These are phyloP conservation scores for Chrysaora quinquecirrha DNA, from an alignment of 30 jellyfish, hydroid and myxozoan genomes.

Conservation along the genomic window DNA sequence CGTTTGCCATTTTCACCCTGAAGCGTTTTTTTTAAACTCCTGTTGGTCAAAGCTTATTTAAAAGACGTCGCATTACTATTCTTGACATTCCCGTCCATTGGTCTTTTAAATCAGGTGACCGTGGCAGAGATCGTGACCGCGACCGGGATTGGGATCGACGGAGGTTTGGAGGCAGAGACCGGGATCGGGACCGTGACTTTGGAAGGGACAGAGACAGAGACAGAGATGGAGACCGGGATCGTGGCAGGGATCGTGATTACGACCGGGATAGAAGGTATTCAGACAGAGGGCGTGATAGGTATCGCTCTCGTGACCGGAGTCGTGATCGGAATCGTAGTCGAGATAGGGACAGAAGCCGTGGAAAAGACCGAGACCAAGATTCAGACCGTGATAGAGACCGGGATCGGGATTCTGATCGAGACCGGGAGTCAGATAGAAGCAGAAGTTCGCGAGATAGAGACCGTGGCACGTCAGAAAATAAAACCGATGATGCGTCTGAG, in stretches of 20 bases:
- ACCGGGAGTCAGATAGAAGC: constrained; percentile 35
- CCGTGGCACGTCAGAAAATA: constrained; percentile 1
- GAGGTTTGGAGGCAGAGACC: constrained; percentile 61
- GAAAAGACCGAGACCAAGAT: constrained; percentile 28
- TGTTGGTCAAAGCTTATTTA: no score
- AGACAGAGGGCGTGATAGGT: constrained; percentile 21
- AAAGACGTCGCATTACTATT: no score
- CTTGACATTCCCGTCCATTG: not conserved
- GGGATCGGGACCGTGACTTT: constrained; percentile 24
- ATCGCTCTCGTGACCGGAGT: constrained; percentile 20
- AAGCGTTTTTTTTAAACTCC: no score
- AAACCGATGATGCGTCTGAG: not conserved
- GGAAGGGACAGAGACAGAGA: constrained; percentile 60
- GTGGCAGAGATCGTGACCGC: constrained; percentile 44
- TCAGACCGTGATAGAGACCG: constrained; percentile 64
- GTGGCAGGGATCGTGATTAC: constrained; percentile 29
- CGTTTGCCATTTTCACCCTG: no score
- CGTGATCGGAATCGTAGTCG: constrained; percentile 44
- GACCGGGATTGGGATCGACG: constrained; percentile 66
- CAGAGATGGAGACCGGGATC: constrained; percentile 56
- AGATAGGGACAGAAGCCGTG: constrained; percentile 41
- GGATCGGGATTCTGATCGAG: constrained; percentile 53
- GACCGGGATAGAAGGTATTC: constrained; percentile 9
- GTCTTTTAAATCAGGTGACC: constrained; percentile 2
- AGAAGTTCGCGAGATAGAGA: constrained; percentile 18